Evolutionary conservation across 1,140 invertebrate genomes (phyloP).

Genomic region (Ephestia elutella): DNA sequence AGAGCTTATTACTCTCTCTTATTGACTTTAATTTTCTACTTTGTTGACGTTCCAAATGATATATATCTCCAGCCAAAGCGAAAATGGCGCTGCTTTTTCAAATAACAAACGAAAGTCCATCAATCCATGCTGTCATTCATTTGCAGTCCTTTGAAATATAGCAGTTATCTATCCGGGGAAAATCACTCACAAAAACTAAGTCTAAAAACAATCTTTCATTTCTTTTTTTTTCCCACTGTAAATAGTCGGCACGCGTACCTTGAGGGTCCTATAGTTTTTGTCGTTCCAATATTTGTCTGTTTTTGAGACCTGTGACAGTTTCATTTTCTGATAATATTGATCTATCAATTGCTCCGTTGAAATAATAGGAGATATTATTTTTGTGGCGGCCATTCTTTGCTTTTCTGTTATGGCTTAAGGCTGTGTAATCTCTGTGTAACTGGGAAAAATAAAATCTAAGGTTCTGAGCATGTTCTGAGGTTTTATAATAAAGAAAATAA

Average conservation of each 20-base stretch:
- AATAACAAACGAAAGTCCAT: constrained; percentile 64
- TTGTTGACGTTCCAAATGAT: constrained; percentile 68
- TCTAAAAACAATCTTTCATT: constrained; percentile 68
- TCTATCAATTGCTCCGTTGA: constrained; percentile 1
- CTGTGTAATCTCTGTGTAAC: too few species aligned
- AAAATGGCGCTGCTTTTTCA: constrained; percentile 69
- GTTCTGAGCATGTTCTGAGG: too few species aligned
- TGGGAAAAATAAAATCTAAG: too few species aligned
- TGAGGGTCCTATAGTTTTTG: background rate
- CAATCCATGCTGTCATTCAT: constrained; percentile 66
- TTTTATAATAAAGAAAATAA: too few species aligned
- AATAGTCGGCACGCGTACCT: constrained; percentile 34
- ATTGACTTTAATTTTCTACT: constrained; percentile 70
- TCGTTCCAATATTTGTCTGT: constrained; percentile 1
- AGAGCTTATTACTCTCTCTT: constrained; percentile 49
- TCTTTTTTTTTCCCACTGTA: constrained; percentile 71
- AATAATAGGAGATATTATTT: constrained; percentile 2
- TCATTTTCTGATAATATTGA: constrained; percentile 2
- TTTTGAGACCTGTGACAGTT: constrained; percentile 3
- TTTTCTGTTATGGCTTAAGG: background rate
- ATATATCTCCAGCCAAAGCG: constrained; percentile 55
- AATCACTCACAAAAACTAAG: constrained; percentile 64
- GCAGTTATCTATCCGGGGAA: constrained; percentile 60
- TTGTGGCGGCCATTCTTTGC: background rate
- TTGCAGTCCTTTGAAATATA: constrained; percentile 66